Evolutionary conservation across 2,797 vertebrate genomes (phyloP).

Genomic region (Falco berigora): DNA sequence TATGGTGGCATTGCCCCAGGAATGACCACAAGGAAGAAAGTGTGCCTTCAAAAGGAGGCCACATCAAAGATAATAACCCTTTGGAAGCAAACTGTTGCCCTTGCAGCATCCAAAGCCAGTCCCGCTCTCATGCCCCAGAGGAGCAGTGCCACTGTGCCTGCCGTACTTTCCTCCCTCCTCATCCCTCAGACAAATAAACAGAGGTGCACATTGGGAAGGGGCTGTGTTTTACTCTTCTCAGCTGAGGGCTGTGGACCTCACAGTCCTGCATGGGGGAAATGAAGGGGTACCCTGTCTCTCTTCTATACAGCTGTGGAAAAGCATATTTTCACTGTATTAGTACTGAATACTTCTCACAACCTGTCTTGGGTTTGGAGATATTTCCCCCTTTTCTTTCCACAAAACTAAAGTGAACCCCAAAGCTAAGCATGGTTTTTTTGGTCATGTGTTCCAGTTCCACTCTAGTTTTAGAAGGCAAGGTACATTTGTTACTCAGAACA

Average conservation of each 20-base stretch:
- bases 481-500: neutral
- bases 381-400: neutral
- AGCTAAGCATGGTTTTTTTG: neutral
- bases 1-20: neutral
- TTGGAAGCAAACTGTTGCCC: neutral
- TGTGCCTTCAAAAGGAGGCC: neutral
- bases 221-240: neutral
- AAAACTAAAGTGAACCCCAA: neutral
- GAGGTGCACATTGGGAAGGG: neutral
- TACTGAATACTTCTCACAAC: neutral
- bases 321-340: neutral
- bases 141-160: neutral
- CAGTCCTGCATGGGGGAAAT: neutral
- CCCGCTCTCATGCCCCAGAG: neutral
- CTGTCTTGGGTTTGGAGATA: neutral
- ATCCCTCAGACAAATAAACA: neutral
- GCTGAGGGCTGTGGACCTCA: neutral
- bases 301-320: neutral
- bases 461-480: neutral
- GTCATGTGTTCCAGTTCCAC: neutral
- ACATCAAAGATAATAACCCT: neutral
- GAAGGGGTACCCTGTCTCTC: neutral
- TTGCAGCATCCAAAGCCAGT: neutral
- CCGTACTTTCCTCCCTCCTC: neutral
- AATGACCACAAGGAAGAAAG: neutral